Evolutionary conservation across 92 coral and sea anemone genomes (phyloP), one percentile per base, ranked within the genome.

Genomic region (Bergia sp.): DNA sequence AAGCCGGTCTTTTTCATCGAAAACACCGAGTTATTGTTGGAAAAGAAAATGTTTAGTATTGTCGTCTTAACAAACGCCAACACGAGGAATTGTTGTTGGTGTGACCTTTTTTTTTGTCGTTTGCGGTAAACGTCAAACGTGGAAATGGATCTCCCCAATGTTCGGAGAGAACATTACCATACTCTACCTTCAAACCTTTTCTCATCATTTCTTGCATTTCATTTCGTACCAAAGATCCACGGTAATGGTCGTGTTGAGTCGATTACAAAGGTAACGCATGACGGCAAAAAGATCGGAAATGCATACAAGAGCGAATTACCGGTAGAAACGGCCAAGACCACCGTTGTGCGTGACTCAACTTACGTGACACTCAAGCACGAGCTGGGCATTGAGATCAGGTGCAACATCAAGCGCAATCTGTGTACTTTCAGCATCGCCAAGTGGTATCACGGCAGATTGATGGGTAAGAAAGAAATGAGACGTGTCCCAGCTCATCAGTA

Each of bases 361-460:
- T 97, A 93, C 81, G 87, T 94, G 23, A 89, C 92, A 67, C 90
- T 94, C 72, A 90, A 91, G 44, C 96, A 97, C 73, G 93, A 88
- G 20, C 86, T 94, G 4, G 99, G 99, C 44, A 74, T 97, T 85
- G 97, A 96, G 84, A 93, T 97, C 85, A 80, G 90, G 85, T 97
- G 99, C 73, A 98, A 96, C 86, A 89, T 97, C 3, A 97, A 93
- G 57, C 99, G 95, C 86, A 82, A 92, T 87, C 82, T 94, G 71
- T 97, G 99, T 85, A 97, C 97, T 4, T 97, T 97, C 92, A 97
- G 93, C 95, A 93, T 97, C 73, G 94, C 92, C 90, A 93, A 83
- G 89, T 97, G 98, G 98, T 97, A 93, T 86, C 98, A 97, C 39
- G 99, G 99, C 61, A 93, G 96, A 45, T 90, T 97, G 90, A 98